Conservation (phyloP, 2,113 vertebrate genomes). For the Seriola aureovittata region DNA sequence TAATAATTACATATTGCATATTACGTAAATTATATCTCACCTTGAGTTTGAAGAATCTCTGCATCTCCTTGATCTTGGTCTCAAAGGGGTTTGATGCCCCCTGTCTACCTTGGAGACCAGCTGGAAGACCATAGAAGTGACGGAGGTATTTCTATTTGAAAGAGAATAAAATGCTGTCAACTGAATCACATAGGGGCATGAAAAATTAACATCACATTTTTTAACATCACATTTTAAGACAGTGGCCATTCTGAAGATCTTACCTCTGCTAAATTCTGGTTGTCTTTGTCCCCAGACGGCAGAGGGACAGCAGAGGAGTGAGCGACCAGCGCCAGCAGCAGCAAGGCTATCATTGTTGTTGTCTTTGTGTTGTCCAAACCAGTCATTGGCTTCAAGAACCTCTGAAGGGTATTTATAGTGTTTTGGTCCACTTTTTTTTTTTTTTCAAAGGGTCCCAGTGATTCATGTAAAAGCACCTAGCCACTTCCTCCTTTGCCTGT, state of each 20-base stretch:
- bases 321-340: conserved; percentile 60
- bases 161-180: background rate
- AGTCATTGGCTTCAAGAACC: conserved; percentile 33
- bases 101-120: conserved; percentile 63
- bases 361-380: conserved; percentile 49
- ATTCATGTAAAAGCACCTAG: conserved; percentile 83
- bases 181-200: background rate
- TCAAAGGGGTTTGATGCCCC: conserved; percentile 44
- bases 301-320: conserved; percentile 66
- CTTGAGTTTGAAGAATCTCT: conserved; percentile 80
- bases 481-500: conserved; percentile 74
- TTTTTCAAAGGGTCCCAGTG: conserved; percentile 55
- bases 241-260: background rate
- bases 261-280: conserved; percentile 76
- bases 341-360: conserved; percentile 65
- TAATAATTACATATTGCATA: background rate
- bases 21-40: conserved; percentile 25
- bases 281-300: conserved; percentile 40
- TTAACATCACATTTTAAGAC: too few relatives aligned
- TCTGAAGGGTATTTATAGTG: conserved; percentile 73
- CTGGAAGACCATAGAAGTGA: conserved; percentile 71
- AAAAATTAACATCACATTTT: too few relatives aligned
- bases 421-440: conserved; percentile 21
- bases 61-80: conserved; percentile 75
- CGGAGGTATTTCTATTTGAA: conserved; percentile 79